These are phyloP conservation scores for Hippocampus barbouri DNA, from an alignment of 2,113 vertebrate species.

Conservation along the genomic window DNA sequence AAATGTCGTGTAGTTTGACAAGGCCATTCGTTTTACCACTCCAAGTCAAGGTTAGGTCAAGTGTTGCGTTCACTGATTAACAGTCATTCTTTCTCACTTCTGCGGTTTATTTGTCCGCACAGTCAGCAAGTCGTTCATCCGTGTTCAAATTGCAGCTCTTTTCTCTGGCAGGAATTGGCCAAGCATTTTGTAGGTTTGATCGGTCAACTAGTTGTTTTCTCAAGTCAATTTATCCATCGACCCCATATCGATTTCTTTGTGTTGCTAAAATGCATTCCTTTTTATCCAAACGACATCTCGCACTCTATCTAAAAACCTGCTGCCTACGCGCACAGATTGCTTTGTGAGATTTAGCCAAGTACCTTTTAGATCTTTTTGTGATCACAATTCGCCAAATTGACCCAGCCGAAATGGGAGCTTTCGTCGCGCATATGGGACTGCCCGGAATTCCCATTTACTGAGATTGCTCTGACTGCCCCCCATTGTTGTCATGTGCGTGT, in stretches of 20 bases:
- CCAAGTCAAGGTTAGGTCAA: conserved; percentile 2
- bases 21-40: neutral
- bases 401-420: conserved; percentile 40
- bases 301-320: conserved; percentile 17
- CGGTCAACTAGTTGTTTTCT: conserved; percentile 70
- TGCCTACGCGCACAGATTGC: conserved; percentile 32
- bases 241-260: conserved; percentile 73
- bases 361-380: conserved; percentile 37
- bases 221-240: conserved; percentile 76
- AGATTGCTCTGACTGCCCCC: conserved; percentile 41
- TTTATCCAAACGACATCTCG: conserved; percentile 35
- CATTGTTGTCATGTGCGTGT: conserved; percentile 22
- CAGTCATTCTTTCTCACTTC: conserved; percentile 20
- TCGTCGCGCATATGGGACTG: conserved; percentile 44
- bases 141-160: conserved; percentile 52
- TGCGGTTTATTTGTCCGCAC: conserved; percentile 31
- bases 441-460: conserved; percentile 54
- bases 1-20: too few relatives aligned
- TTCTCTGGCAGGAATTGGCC: conserved; percentile 68
- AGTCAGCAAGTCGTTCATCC: conserved; percentile 24
- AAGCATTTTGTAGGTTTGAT: conserved; percentile 73
- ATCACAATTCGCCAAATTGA: conserved; percentile 43
- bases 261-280: conserved; percentile 72
- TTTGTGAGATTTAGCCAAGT: conserved; percentile 32
- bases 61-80: neutral